Evolutionary conservation across 2,797 vertebrate genomes (phyloP).

Genomic region (Ctenochaetus hawaiiensis): DNA sequence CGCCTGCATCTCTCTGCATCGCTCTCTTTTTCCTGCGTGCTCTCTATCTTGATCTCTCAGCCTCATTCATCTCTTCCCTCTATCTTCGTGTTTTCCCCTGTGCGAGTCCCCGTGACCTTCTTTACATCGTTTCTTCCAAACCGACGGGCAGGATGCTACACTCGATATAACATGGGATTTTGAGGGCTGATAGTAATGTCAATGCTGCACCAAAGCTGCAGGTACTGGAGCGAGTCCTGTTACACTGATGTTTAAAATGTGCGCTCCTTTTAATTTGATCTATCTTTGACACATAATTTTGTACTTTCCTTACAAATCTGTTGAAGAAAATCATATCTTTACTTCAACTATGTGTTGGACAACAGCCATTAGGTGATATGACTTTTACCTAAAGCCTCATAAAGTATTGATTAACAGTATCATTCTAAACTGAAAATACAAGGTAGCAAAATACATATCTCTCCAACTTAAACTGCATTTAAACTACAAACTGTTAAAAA

Average conservation of each 20-base stretch:
- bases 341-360: too few species aligned
- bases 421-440: not conserved
- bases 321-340: not conserved
- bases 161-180: constrained; percentile 13
- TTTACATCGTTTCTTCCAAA: constrained; percentile 20
- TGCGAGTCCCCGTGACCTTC: constrained; percentile 46
- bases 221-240: not conserved
- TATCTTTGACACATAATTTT: not conserved
- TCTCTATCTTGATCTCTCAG: constrained; percentile 33
- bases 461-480: not conserved
- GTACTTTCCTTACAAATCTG: not conserved
- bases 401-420: not conserved
- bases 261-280: not conserved
- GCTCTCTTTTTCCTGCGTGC: constrained; percentile 18
- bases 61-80: constrained; percentile 36
- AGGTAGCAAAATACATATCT: not conserved
- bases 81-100: constrained; percentile 36
- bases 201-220: not conserved
- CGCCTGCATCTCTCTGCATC: constrained; percentile 53
- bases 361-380: too few species aligned
- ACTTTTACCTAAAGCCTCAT: not conserved
- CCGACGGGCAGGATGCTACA: not conserved
- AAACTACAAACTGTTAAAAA: not conserved
- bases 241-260: not conserved
- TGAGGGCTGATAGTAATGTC: constrained; percentile 17